Conservation (phyloP, 2,113 vertebrate genomes). For the Ornithorhynchus anatinus region DNA sequence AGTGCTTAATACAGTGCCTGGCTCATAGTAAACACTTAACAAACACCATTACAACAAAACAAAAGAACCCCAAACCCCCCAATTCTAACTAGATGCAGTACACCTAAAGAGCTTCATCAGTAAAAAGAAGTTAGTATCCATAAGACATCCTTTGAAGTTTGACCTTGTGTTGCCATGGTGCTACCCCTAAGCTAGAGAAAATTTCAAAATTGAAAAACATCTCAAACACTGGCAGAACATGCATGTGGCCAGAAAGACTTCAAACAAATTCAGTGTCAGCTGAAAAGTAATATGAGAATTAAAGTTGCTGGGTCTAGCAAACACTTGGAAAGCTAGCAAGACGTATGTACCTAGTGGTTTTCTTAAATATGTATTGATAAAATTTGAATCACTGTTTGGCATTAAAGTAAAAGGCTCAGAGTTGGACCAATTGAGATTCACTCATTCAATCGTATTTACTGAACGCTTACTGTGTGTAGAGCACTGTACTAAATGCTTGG, state of each 20-base stretch:
- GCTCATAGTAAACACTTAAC: no score
- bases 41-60: no score
- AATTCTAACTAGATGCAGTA: no score
- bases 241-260: background rate
- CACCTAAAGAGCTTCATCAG: background rate
- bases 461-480: no score
- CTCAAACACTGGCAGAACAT: background rate
- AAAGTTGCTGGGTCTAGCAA: background rate
- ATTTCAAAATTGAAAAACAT: background rate
- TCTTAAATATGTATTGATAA: background rate
- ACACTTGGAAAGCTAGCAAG: background rate
- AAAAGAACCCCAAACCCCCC: no score
- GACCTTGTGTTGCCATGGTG: background rate
- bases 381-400: background rate
- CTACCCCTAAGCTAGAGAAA: background rate
- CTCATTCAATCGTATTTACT: no score
- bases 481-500: no score
- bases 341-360: background rate
- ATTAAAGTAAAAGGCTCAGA: no score
- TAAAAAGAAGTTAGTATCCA: background rate
- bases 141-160: accelerated
- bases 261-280: background rate
- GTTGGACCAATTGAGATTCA: no score
- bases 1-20: no score
- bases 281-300: background rate